phyloP scores from a whole-genome alignment of 2,113 vertebrate species.

The Catagonus wagneri region DNA sequence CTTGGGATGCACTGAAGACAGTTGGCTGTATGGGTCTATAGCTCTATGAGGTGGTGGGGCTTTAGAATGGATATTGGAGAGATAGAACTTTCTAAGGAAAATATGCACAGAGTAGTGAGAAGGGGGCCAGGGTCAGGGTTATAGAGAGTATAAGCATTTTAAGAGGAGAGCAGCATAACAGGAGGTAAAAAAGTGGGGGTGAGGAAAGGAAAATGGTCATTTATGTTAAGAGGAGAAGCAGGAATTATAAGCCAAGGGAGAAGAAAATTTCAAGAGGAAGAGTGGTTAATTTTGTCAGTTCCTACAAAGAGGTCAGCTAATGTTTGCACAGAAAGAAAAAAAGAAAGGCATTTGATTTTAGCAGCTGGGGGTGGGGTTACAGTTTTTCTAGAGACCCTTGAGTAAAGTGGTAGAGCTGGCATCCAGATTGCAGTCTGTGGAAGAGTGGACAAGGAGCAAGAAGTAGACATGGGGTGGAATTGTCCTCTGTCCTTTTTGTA shows the following conservation, averaged over 20 bases:
- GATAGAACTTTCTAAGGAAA: background rate
- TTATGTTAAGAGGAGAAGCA: background rate
- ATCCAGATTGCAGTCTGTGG: background rate
- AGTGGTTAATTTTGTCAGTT: background rate
- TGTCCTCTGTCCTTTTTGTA: background rate
- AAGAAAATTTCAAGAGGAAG: background rate
- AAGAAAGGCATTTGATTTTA: slow-evolving; percentile 16
- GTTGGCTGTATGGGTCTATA: background rate
- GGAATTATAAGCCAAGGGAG: background rate
- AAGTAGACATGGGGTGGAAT: background rate
- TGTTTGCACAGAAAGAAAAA: background rate
- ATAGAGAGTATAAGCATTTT: background rate
- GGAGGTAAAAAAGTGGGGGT: background rate
- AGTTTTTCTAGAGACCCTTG: background rate
- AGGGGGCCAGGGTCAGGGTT: background rate
- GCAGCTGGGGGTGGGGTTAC: background rate
- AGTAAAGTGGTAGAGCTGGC: background rate
- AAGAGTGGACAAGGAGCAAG: background rate
- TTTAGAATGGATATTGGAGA: background rate
- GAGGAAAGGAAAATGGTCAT: background rate
- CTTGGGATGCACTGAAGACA: background rate
- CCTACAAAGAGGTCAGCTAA: background rate
- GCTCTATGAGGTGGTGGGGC: background rate
- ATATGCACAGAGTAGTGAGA: background rate
- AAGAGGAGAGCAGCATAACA: background rate